Evolutionary conservation across 1,140 invertebrate species (phyloP).

Genomic region (Glossosoma conforme): DNA sequence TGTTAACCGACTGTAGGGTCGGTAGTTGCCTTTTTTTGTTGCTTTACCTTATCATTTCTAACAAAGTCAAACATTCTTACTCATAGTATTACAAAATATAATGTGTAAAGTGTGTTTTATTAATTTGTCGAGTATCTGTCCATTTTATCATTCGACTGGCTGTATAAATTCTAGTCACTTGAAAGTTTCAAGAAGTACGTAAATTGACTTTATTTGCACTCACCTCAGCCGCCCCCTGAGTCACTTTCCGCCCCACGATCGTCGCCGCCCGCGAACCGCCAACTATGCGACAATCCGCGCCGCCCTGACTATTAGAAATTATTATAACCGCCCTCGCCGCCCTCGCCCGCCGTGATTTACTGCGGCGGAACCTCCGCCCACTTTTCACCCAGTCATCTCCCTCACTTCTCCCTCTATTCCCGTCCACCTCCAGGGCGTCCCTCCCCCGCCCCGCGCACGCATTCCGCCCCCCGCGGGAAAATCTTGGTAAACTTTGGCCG

Average conservation of each 20-base stretch:
- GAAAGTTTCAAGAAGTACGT: no score
- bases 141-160: no score
- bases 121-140: no score
- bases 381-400: no score
- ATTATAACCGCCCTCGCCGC: slow-evolving; percentile 22
- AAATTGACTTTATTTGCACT: no score
- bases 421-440: background rate
- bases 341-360: slow-evolving; percentile 24
- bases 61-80: background rate
- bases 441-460: slow-evolving; percentile 2
- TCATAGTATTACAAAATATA: no score
- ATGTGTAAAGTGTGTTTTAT: no score
- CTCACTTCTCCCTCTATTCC: slow-evolving; percentile 31
- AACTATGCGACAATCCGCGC: slow-evolving; percentile 42
- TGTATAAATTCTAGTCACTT: no score
- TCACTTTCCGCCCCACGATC: no score
- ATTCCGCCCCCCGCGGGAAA: slow-evolving; percentile 8
- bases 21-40: background rate
- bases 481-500: slow-evolving; percentile 14
- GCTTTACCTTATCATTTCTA: background rate
- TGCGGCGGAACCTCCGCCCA: slow-evolving; percentile 21
- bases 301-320: slow-evolving; percentile 34
- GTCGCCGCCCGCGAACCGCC: no score
- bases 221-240: no score
- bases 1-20: no score